Percentiles rank a stretch among this genome's conserved stretches.
Conservation (phyloP, 2,797 vertebrate species). For the Adelosebastes latens region DNA sequence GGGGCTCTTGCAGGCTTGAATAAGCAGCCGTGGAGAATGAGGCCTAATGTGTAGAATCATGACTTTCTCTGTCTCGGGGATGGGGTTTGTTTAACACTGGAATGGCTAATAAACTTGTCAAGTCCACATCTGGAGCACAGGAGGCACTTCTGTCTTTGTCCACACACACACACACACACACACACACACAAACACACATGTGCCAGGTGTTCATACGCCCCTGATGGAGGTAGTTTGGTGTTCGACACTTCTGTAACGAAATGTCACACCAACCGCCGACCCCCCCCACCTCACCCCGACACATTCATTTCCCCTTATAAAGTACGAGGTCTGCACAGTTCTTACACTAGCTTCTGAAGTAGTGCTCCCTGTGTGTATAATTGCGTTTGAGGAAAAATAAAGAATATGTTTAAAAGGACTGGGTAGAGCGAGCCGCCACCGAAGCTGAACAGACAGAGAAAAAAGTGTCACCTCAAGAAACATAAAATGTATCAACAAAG, state of each 20-base stretch:
- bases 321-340: background rate
- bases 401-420: background rate
- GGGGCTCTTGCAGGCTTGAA: conserved; percentile 75
- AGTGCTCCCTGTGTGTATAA: background rate
- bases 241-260: conserved; percentile 52
- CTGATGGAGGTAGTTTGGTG: conserved; percentile 48
- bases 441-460: background rate
- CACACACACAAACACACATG: background rate
- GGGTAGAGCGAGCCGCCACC: background rate
- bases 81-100: conserved; percentile 71
- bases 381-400: background rate
- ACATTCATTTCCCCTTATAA: background rate
- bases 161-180: conserved; percentile 6
- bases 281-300: background rate
- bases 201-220: conserved; percentile 59
- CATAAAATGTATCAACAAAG: too few relatives aligned
- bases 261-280: conserved; percentile 11
- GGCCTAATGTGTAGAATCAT: conserved; percentile 75
- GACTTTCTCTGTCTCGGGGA: conserved; percentile 62
- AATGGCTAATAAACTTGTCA: conserved; percentile 78
- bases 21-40: conserved; percentile 76
- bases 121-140: conserved; percentile 75
- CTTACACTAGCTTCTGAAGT: conserved; percentile 24
- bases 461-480: background rate
- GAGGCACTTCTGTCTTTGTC: conserved; percentile 38